Evolutionary conservation across 2,113 vertebrate species (phyloP).

Genomic region (Gallinago paraguaiae): DNA sequence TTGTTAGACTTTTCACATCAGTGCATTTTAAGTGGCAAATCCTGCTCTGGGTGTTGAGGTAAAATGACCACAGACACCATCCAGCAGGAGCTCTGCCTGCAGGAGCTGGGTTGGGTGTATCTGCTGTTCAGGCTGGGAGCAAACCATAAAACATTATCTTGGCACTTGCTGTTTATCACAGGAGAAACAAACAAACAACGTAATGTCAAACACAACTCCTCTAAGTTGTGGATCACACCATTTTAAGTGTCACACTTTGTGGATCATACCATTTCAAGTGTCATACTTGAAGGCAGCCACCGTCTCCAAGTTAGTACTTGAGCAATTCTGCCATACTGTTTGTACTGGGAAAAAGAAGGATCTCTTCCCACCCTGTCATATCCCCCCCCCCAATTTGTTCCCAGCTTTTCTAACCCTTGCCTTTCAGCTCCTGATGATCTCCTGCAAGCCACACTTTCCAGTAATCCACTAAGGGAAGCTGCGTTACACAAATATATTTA

Average conservation of each 20-base stretch:
- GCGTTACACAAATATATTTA: not conserved
- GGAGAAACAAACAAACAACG: not conserved
- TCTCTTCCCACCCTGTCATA: not conserved
- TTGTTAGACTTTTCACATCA: not conserved
- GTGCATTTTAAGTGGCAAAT: not conserved
- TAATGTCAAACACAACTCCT: not conserved
- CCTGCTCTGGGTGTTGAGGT: not conserved
- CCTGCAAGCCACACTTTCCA: not conserved
- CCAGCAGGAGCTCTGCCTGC: not conserved
- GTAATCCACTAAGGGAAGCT: not conserved
- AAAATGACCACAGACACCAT: not conserved
- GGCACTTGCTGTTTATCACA: not conserved
- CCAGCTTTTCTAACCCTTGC: not conserved
- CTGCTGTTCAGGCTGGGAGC: not conserved
- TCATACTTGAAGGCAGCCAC: not conserved
- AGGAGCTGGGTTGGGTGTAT: not conserved
- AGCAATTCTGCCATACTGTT: not conserved
- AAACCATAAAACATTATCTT: not conserved
- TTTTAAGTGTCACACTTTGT: not conserved
- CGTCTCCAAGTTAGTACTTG: not conserved
- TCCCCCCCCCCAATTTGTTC: not conserved
- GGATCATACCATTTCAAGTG: not conserved
- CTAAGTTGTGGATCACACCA: accelerated
- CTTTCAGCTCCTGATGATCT: not conserved
- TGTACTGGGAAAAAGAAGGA: not conserved